These are phyloP conservation scores for Mionectes macconnelli DNA, from an alignment of 2,113 vertebrate species.

Conservation along the genomic window DNA sequence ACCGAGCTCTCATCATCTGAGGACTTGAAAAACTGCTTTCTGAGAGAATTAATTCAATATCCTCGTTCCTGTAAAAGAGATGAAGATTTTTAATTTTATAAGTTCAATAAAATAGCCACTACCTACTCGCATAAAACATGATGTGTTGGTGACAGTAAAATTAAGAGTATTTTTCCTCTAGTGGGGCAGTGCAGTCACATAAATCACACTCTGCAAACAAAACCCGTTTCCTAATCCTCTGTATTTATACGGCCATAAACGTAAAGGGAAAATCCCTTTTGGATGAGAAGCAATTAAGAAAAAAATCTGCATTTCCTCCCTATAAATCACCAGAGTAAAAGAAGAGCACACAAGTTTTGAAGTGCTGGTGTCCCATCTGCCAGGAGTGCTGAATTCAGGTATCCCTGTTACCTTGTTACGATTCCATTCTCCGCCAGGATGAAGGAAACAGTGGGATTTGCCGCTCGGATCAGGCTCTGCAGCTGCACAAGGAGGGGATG, in stretches of 20 bases:
- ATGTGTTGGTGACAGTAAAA: background rate
- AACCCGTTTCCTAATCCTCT: background rate
- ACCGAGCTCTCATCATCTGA: constrained; percentile 89
- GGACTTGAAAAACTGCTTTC: constrained; percentile 86
- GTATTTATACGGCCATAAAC: background rate
- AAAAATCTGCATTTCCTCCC: background rate
- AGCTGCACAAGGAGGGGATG: constrained; percentile 84
- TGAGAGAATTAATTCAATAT: constrained; percentile 89
- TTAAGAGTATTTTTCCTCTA: background rate
- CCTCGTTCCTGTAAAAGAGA: constrained; percentile 84
- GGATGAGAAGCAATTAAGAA: background rate
- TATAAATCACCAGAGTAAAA: background rate
- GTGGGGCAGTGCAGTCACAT: background rate
- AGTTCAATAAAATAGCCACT: background rate
- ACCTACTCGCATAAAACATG: background rate
- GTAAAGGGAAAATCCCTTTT: background rate
- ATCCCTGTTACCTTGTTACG: constrained; percentile 81
- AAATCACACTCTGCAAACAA: background rate
- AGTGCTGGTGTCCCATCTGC: background rate
- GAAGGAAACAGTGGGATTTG: constrained; percentile 87
- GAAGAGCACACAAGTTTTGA: background rate
- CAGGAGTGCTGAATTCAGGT: background rate
- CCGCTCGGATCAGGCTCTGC: constrained; percentile 87
- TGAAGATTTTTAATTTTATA: background rate
- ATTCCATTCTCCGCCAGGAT: constrained; percentile 88